Conservation (phyloP, 2,113 vertebrate genomes). For the Scortum barcoo region DNA sequence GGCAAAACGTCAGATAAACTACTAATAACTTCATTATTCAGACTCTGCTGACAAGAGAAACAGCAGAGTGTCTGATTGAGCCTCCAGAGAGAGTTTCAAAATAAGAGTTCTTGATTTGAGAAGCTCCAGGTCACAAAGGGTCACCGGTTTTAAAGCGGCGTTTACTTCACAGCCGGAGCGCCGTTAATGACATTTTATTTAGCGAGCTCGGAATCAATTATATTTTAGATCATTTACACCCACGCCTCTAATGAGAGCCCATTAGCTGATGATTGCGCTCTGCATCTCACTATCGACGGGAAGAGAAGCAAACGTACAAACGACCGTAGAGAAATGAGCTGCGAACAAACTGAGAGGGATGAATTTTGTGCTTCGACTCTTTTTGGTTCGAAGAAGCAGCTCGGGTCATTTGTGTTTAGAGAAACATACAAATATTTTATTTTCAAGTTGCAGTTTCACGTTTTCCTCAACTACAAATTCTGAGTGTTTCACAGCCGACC, state of each 20-base stretch:
- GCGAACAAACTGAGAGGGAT: too few relatives aligned
- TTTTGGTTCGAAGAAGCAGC: background rate
- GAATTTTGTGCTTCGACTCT: background rate
- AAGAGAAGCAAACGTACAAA: background rate
- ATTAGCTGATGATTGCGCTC: slow-evolving; percentile 34
- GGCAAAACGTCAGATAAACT: too few relatives aligned
- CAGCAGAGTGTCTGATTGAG: background rate
- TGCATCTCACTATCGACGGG: background rate
- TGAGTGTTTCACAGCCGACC: too few relatives aligned
- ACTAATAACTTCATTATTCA: background rate
- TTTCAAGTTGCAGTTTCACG: background rate
- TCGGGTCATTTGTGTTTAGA: background rate
- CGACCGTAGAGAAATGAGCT: background rate
- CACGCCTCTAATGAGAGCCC: slow-evolving; percentile 32
- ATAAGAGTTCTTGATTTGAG: background rate
- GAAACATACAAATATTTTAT: background rate
- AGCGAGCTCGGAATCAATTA: slow-evolving; percentile 32
- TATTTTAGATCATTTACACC: slow-evolving; percentile 22
- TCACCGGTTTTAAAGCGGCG: background rate
- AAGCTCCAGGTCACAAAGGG: background rate
- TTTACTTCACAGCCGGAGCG: background rate
- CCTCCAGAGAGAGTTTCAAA: background rate
- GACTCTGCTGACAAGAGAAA: background rate
- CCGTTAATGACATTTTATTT: slow-evolving; percentile 34
- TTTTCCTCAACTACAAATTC: background rate